A percentile compares a stretch with the other conserved stretches of the same genome.
Conservation (phyloP, 2,888 invertebrate genomes). For the Leptinotarsa haldemani region DNA sequence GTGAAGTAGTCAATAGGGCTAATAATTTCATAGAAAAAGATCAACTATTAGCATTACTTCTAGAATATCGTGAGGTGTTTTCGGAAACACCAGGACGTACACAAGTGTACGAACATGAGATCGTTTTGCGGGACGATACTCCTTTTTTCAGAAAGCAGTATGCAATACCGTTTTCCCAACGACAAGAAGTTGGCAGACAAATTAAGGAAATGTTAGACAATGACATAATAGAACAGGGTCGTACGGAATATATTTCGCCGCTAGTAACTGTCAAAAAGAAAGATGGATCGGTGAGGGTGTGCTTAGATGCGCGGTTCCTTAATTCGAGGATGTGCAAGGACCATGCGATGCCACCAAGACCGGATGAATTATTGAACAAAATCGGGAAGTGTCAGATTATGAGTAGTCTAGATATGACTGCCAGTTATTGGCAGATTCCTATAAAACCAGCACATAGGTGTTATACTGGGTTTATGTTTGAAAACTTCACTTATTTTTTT, state of each 20-base stretch:
- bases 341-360: constrained; percentile 15
- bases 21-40: background rate
- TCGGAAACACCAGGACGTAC: constrained; percentile 26
- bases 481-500: constrained; percentile 12
- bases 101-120: constrained; percentile 15
- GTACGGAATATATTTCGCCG: constrained; percentile 5
- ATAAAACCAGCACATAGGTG: constrained; percentile 8
- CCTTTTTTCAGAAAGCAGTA: constrained; percentile 15
- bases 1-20: background rate
- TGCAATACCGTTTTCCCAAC: constrained; percentile 3
- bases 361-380: constrained; percentile 10
- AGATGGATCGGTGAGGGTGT: background rate
- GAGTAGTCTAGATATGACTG: constrained; percentile 20
- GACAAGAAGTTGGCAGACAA: constrained; percentile 10
- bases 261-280: background rate
- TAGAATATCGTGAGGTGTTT: constrained; percentile 20
- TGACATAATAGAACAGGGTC: constrained; percentile 11
- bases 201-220: background rate
- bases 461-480: constrained; percentile 22
- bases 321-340: constrained; percentile 19
- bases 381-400: constrained; percentile 4
- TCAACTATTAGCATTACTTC: background rate
- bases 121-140: constrained; percentile 18
- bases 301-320: constrained; percentile 14
- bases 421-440: constrained; percentile 23